phyloP scores from a whole-genome alignment of 2,113 vertebrate species.

The Gorsachius goisagi region DNA sequence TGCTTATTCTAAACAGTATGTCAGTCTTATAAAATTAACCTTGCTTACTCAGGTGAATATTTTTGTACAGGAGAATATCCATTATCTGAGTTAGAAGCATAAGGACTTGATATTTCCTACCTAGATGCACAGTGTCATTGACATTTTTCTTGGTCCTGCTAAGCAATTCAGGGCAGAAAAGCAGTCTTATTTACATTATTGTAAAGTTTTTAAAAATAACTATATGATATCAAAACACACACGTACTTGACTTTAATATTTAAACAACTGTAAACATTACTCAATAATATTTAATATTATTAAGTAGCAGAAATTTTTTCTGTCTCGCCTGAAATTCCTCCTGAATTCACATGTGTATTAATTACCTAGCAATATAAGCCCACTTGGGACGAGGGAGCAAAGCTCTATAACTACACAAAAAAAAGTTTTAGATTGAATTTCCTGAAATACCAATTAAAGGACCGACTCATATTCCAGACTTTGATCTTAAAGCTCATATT shows the following conservation, averaged over 20 bases:
- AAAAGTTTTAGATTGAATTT: background rate
- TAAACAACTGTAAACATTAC: background rate
- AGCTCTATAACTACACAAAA: background rate
- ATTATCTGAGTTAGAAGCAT: background rate
- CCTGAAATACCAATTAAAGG: background rate
- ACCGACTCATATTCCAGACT: background rate
- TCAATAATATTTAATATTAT: background rate
- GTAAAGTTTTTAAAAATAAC: background rate
- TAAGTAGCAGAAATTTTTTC: background rate
- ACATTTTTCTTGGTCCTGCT: background rate
- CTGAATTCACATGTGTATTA: background rate
- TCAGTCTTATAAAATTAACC: background rate
- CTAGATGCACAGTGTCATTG: background rate
- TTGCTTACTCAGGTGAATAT: background rate
- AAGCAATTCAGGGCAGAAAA: background rate
- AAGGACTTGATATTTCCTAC: background rate
- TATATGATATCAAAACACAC: background rate
- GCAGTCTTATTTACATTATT: background rate
- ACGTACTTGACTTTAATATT: background rate
- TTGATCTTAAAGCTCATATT: background rate
- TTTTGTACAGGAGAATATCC: background rate
- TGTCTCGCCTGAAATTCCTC: background rate
- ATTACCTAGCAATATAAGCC: background rate
- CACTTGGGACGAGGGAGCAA: background rate
- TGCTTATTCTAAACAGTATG: background rate